Evolutionary conservation across 2,797 vertebrate genomes (phyloP).

Genomic region (Diceros bicornis): DNA sequence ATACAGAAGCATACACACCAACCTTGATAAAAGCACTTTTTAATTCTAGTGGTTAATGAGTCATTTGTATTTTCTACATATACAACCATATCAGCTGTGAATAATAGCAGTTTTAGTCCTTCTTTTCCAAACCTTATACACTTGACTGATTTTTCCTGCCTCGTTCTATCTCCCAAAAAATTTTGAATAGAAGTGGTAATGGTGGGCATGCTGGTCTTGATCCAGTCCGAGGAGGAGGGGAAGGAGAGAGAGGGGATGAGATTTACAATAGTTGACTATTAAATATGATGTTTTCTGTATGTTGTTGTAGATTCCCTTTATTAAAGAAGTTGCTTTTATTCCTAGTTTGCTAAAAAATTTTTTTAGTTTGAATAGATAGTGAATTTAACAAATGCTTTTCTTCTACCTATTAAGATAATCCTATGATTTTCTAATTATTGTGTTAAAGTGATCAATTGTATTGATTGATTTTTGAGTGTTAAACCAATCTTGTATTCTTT

Average conservation of each 20-base stretch:
- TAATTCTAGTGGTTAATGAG: constrained; percentile 44
- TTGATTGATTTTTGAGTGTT: constrained; percentile 1
- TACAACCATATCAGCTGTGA: not conserved
- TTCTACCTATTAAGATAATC: not conserved
- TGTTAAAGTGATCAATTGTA: not conserved
- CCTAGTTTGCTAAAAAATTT: not conserved
- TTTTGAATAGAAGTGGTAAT: not conserved
- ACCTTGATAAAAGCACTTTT: constrained; percentile 37
- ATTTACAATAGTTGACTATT: not conserved
- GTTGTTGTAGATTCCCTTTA: not conserved
- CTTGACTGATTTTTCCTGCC: not conserved
- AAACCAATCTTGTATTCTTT: not conserved
- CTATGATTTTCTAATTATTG: constrained; percentile 23
- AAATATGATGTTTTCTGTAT: not conserved
- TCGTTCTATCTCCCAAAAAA: constrained; percentile 46
- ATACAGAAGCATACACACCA: not conserved
- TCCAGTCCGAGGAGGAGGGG: not conserved
- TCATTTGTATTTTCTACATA: not conserved
- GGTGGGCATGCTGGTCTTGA: not conserved
- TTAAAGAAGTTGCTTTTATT: not conserved
- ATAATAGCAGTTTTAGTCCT: not conserved
- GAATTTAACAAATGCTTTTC: constrained; percentile 41
- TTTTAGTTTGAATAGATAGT: not conserved
- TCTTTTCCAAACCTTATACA: not conserved
- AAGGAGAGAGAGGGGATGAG: too few species aligned